Percentiles rank a stretch among this genome's conserved stretches.
phyloP scores from a whole-genome alignment of 2,113 vertebrate genomes.

The Tonatia bakeri region DNA sequence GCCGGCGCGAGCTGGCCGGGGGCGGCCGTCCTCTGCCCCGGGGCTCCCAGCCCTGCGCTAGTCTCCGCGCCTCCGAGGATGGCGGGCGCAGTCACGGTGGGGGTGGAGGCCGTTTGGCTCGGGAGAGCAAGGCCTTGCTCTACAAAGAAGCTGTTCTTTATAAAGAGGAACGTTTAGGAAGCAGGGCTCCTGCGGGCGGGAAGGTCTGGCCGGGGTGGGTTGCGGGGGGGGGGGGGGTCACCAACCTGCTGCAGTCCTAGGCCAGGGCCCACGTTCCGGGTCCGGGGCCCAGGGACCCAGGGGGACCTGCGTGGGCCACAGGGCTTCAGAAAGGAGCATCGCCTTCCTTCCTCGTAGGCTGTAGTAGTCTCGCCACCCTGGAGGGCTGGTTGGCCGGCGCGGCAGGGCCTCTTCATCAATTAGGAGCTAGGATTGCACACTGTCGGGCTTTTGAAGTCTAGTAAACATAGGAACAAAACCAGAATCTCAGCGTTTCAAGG shows the following conservation, averaged over 20 bases:
- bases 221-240: background rate
- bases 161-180: background rate
- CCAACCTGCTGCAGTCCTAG: accelerated
- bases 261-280: background rate
- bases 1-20: accelerated
- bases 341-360: background rate
- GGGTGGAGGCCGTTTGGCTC: accelerated
- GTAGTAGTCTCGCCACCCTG: no score
- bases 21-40: accelerated
- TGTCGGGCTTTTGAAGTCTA: background rate
- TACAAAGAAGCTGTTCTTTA: no score
- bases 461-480: background rate
- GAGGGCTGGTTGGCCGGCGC: accelerated
- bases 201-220: no score
- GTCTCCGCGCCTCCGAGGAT: accelerated
- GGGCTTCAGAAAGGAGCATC: accelerated
- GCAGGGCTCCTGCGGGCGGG: background rate
- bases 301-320: accelerated
- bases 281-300: accelerated
- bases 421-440: background rate
- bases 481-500: background rate
- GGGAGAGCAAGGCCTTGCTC: background rate
- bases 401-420: accelerated
- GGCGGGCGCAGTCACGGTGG: background rate
- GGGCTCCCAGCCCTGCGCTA: background rate